These are phyloP conservation scores for Coptodon bakossiorum DNA, from an alignment of 2,113 vertebrate species.

Conservation along the genomic window DNA sequence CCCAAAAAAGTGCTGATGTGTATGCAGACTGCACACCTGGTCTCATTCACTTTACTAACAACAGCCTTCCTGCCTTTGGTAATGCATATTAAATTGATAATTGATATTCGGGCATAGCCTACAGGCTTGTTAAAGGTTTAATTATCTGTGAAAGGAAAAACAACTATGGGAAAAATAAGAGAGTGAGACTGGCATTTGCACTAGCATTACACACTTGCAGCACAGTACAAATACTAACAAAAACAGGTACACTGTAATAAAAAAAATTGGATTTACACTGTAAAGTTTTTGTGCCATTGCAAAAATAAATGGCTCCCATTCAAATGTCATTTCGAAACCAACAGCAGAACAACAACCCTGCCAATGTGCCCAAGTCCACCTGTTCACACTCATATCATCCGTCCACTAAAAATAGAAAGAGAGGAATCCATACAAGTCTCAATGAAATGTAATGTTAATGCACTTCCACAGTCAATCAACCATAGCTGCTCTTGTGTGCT, in stretches of 20 bases:
- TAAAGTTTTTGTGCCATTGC: background rate
- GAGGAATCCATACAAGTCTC: slow-evolving; percentile 47
- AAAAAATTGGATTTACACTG: background rate
- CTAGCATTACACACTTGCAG: background rate
- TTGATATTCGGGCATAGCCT: slow-evolving; percentile 36
- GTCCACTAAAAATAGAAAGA: slow-evolving; percentile 53
- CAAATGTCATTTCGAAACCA: background rate
- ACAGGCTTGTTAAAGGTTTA: slow-evolving; percentile 49
- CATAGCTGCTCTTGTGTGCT: slow-evolving; percentile 6
- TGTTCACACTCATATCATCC: slow-evolving; percentile 51
- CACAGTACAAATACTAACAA: background rate
- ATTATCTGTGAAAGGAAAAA: slow-evolving; percentile 59
- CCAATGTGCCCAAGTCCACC: slow-evolving; percentile 35
- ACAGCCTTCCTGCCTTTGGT: background rate
- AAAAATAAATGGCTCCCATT: background rate
- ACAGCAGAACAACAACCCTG: slow-evolving; percentile 10
- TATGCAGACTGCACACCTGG: slow-evolving; percentile 37
- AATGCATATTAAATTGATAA: slow-evolving; percentile 38
- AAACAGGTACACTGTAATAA: background rate
- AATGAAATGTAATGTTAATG: slow-evolving; percentile 28
- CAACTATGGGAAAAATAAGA: slow-evolving; percentile 28
- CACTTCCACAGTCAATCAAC: background rate
- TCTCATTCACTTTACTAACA: slow-evolving; percentile 19
- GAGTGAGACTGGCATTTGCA: slow-evolving; percentile 39
- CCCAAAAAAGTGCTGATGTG: slow-evolving; percentile 4